Conservation (phyloP, 2,113 vertebrate species). For the Trematocara marginatum region DNA sequence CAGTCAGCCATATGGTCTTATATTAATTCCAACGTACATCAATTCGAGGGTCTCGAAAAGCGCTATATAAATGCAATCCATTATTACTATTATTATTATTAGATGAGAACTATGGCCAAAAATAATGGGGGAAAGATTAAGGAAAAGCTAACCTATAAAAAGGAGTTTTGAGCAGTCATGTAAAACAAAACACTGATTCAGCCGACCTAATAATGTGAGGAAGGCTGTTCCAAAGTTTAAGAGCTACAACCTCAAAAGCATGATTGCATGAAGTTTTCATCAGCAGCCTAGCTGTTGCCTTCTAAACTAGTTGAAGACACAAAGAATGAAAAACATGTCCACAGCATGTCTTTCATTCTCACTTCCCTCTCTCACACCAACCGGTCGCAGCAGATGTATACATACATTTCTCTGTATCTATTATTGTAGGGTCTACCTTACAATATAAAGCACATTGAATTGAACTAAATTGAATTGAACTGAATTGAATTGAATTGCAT, state of each 20-base stretch:
- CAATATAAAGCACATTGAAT: background rate
- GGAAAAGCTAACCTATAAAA: background rate
- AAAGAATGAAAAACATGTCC: background rate
- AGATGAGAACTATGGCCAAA: background rate
- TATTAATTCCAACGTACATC: background rate
- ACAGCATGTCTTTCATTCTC: background rate
- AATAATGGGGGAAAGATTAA: background rate
- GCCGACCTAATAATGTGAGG: accelerated
- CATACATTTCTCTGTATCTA: background rate
- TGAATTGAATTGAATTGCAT: background rate
- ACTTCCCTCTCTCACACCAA: background rate
- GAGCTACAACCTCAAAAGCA: background rate
- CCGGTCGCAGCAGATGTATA: accelerated
- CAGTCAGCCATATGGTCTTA: background rate
- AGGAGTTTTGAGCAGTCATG: background rate
- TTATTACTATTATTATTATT: background rate
- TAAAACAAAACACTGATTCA: background rate
- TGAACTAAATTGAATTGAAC: background rate
- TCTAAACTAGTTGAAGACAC: background rate
- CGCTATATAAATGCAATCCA: background rate
- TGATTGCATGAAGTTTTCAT: background rate
- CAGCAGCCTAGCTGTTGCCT: background rate
- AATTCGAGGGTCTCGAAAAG: background rate
- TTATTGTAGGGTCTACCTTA: background rate
- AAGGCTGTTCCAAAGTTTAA: background rate